These are phyloP conservation scores for Dreissena polymorpha DNA, from an alignment of 1,140 invertebrate species.

Conservation along the genomic window DNA sequence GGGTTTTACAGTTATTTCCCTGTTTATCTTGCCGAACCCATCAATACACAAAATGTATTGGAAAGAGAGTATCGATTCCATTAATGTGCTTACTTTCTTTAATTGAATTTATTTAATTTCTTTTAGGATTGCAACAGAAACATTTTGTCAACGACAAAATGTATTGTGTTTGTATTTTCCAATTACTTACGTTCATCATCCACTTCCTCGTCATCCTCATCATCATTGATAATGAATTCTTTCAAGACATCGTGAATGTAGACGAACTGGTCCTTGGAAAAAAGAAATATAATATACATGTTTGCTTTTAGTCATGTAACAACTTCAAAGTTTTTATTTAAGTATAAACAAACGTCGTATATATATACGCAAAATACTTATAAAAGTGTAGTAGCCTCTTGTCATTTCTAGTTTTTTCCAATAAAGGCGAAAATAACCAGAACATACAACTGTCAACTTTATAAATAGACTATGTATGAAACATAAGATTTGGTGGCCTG, in stretches of 20 bases:
- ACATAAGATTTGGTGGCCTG: background rate
- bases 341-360: too few species aligned
- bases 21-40: too few species aligned
- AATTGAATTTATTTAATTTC: too few species aligned
- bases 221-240: slow-evolving; percentile 87
- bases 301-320: background rate
- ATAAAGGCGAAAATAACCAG: background rate
- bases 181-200: background rate
- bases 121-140: too few species aligned
- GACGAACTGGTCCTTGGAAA: slow-evolving; percentile 93
- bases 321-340: background rate
- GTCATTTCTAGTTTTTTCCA: background rate
- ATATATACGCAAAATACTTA: background rate
- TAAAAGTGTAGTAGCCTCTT: background rate
- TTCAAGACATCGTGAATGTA: slow-evolving; percentile 96
- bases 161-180: too few species aligned
- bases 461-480: background rate
- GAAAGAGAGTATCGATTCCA: too few species aligned
- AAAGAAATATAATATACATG: background rate
- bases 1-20: too few species aligned
- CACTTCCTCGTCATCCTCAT: slow-evolving; percentile 48
- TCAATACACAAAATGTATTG: too few species aligned
- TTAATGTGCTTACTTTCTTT: too few species aligned
- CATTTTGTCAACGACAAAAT: too few species aligned
- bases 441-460: background rate